phyloP scores from a whole-genome alignment of 2,888 invertebrate species.

The Aphrophora alni region DNA sequence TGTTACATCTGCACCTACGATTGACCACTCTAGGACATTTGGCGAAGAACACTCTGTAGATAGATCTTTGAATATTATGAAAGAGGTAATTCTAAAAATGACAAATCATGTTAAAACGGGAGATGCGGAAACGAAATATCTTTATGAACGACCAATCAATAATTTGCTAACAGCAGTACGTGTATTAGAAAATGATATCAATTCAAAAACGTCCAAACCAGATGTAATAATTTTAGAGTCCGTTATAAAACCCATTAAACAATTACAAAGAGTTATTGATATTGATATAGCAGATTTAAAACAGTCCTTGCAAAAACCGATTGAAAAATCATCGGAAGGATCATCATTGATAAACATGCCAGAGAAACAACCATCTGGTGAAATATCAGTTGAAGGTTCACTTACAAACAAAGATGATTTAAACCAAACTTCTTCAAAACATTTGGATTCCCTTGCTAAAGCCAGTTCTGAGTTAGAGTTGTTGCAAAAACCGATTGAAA shows the following conservation, averaged over 20 bases:
- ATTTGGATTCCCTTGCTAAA: slow-evolving; percentile 42
- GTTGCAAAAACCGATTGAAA: no score
- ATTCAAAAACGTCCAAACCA: neutral
- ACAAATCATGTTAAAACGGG: neutral
- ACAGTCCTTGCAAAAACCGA: neutral
- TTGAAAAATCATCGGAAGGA: no score
- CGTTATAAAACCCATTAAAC: neutral
- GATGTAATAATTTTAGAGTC: neutral
- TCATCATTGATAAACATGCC: no score
- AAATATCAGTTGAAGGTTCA: neutral
- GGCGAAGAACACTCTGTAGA: neutral
- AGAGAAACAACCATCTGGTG: neutral
- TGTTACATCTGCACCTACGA: neutral
- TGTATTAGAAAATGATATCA: neutral
- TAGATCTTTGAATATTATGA: neutral
- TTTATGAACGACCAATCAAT: neutral
- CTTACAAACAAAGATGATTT: neutral
- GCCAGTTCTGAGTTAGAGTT: slow-evolving; percentile 42
- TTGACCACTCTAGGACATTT: neutral
- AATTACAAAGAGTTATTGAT: slow-evolving; percentile 12
- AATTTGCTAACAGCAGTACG: neutral
- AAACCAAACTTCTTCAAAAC: slow-evolving; percentile 14
- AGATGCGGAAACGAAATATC: neutral
- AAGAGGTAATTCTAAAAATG: neutral
- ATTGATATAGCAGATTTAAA: slow-evolving; percentile 21